Evolutionary conservation across 2,888 invertebrate genomes (phyloP), one percentile per base, ranked within the genome.

Genomic region (Conistra vaccinii): DNA sequence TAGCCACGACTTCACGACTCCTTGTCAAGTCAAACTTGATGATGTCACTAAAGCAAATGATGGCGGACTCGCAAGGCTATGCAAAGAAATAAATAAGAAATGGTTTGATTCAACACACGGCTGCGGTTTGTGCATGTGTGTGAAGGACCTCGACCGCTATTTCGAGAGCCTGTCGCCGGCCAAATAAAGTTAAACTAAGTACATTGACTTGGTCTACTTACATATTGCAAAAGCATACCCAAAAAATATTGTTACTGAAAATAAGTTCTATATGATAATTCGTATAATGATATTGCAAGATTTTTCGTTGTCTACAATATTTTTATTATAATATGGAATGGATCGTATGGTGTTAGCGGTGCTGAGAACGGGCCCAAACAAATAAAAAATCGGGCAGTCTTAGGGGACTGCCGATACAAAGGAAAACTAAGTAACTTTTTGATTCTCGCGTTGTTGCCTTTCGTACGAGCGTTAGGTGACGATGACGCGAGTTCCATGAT

Each of bases 131-230:
- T 85, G 87, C 88, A 88, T 90, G 91, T 92, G 90, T 92, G 93
- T 91, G 91, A 91, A 92, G 90, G 93, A 92, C 94, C 94, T 94
- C 94, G 94, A 93, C 94, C 94, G 92, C 93, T 93, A 93, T 94
- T 93, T 91, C 88, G 88, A 87, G 84, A 83, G 90, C 90, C 91
- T 90, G 91, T 93, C 90, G 87, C 91, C 87, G 81, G 84, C 85
- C 90, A 89, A 89, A 89, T 89, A 86, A 81, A 80, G 77, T 76
- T 74, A 72, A 76, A 81, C 78, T 86, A 79, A 77, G 74, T 82
- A 75, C 86, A 81, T 80, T 81, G 81, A 84, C 75, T 80, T 83
- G 78, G 71, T 83, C 78, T 72, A 76, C 76, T 80, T 81, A 78
- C 76, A 73, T 69, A 73, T 84, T 86, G 69, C 51, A 76, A 74